These are phyloP conservation scores for Perognathus longimembris DNA, from an alignment of 2,113 vertebrate species.

Conservation along the genomic window DNA sequence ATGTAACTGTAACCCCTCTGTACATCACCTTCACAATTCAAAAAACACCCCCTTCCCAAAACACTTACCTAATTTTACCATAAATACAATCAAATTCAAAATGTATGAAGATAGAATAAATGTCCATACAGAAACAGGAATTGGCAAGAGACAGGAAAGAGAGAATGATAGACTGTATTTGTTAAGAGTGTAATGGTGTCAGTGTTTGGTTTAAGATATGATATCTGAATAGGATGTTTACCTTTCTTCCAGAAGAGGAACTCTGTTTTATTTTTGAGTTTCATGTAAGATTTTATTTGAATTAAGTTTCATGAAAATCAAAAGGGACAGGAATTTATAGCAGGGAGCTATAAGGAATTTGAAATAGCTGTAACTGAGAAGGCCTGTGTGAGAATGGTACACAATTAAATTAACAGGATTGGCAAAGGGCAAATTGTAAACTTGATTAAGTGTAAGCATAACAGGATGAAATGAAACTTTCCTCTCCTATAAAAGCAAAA, in stretches of 20 bases:
- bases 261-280: background rate
- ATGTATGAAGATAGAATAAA: background rate
- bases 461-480: conserved; percentile 57
- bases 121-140: background rate
- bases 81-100: background rate
- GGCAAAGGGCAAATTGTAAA: conserved; percentile 65
- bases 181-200: background rate
- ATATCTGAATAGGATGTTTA: fast-evolving
- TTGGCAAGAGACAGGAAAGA: background rate
- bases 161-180: background rate
- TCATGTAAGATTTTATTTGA: background rate
- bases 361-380: conserved; percentile 16
- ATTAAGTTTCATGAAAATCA: background rate
- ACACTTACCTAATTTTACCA: background rate
- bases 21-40: no score
- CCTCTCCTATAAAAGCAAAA: conserved; percentile 23
- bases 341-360: background rate
- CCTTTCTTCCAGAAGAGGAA: background rate
- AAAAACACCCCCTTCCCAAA: background rate
- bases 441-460: conserved; percentile 63
- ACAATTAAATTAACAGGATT: conserved; percentile 62
- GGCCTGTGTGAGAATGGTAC: conserved; percentile 36
- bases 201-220: background rate
- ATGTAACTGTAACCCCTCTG: no score
- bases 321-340: background rate